Evolutionary conservation across 23 tunicate genomes (phyloP), one percentile per base, ranked within the genome.

Genomic region (Corella eumyota): DNA sequence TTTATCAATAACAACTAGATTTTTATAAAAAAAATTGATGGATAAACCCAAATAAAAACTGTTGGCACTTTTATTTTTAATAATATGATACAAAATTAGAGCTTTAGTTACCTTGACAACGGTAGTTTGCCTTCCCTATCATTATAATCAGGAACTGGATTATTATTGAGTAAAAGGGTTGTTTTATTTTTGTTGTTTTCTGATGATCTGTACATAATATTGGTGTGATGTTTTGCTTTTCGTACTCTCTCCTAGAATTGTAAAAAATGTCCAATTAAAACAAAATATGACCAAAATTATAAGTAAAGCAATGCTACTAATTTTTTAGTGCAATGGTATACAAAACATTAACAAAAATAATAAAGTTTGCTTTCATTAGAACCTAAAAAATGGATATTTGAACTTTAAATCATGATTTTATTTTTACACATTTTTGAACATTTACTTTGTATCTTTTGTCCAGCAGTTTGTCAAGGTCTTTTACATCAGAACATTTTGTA

Each of bases 141-240:
- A 25, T 67, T 73, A 35, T 75, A 82, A 25, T 73, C 92, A 26
- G 94, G 95, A 32, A 77, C 64, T 32, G 95, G 87, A 38, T 84
- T 84, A 68, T 76, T 84, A 62, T 61, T 75, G 32, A 84, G 56
- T 0, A 84, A 57, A 58, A 85, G 30, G 4, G 85, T 58, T 30
- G 85, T 85, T 34, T 64, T 57, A 57, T 85, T 77, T 17, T 60
- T 64, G 75, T 85, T 85, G 75, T 77, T 77, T 38, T 85, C 95
- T 0, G 95, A 77, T 4, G 81, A 30, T 22, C 85, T 65, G 50
- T 30, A 85, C 95, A 85, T 85, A 25, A 85, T 85, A 50, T 85
- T 85, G 36, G 95, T 52, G 46, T 85, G 95, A 55, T 85, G 82
- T 21, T 85, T 69, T 1, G 81, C 76, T 29, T 59, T 71, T 50